Conservation (phyloP, 2,888 invertebrate genomes). For the Protodeltote pygarga region DNA sequence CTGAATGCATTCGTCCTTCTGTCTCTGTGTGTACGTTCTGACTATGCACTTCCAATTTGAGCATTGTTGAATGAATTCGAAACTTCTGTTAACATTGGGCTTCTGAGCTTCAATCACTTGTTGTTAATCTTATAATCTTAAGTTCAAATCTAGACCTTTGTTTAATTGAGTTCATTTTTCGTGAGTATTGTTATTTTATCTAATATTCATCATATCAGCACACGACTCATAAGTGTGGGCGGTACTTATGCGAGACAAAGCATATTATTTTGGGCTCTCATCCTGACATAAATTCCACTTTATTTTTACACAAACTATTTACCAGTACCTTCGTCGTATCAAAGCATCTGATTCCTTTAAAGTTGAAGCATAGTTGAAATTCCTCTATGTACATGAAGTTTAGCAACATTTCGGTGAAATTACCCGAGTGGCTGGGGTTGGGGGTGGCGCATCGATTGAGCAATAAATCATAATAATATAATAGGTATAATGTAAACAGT, state of each 20-base stretch:
- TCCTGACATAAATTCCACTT: slow-evolving; percentile 35
- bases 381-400: slow-evolving; percentile 73
- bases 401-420: slow-evolving; percentile 76
- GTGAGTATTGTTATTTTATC: neutral
- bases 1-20: slow-evolving; percentile 59
- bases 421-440: slow-evolving; percentile 59
- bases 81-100: slow-evolving; percentile 27
- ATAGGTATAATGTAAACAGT: slow-evolving; percentile 81
- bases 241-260: slow-evolving; percentile 26
- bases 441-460: slow-evolving; percentile 76
- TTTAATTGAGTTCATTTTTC: no score
- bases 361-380: slow-evolving; percentile 77
- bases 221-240: slow-evolving; percentile 5
- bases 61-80: slow-evolving; percentile 60
- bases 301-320: slow-evolving; percentile 50
- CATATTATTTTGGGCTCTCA: slow-evolving; percentile 34
- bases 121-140: no score
- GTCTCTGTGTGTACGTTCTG: slow-evolving; percentile 64
- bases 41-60: slow-evolving; percentile 64
- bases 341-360: slow-evolving; percentile 76
- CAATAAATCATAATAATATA: slow-evolving; percentile 84
- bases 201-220: neutral
- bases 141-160: no score
- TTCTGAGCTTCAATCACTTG: slow-evolving; percentile 18
- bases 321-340: slow-evolving; percentile 60